Base-by-base conservation (phyloP, 1,140 invertebrate genomes). In the Drosophila kikkawai region DNA sequence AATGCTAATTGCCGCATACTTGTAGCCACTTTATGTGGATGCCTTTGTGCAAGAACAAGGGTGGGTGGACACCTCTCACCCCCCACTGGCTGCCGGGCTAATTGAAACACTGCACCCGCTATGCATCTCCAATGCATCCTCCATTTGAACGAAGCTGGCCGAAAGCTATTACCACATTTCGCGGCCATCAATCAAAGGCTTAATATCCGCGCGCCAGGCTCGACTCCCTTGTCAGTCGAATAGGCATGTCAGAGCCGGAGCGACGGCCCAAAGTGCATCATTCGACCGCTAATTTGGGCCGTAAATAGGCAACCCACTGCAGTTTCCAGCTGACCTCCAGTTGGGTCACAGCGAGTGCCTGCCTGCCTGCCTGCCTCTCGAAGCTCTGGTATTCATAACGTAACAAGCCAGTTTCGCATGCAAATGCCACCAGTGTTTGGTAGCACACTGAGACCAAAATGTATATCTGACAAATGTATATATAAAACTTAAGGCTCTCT, bases 1-100 rank as follows among this genome's bases (percentile, higher is more conserved):
- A 80, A 88, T 84, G 80, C 85, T 90, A 88, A 88, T 88, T 88
- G 78, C 85, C 60, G 64, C 78, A 79, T 90, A 79, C 79, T 81
- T 84, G 74, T 69, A 67, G 65, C 58, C 75, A 77, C 63, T 74
- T 77, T 84, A 75, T 84, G 77, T 44, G 67, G 41, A 60, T 81
- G 63, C 74, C 69, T 65, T 79, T 82, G 59, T 73, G 59, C 78
- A 67, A 53, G n/a, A 11, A 48, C 60, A 29, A 4, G 50, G 34
- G 34, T 56, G 60, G 26, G 55, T 47, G 37, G 53, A 37, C 63
- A 45, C 34, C 26, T 15, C 34, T 26, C 50, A 39, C 37, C n/a
- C 48, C 17, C 15, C 9, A 34, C 19, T 26, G 68, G 22, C 41
- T 48, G 73, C n/a, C 19, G 7, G 32, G 42, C 57, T 57, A 78